Base-by-base conservation (phyloP, 2,888 invertebrate genomes). In the Machimus rusticus region DNA sequence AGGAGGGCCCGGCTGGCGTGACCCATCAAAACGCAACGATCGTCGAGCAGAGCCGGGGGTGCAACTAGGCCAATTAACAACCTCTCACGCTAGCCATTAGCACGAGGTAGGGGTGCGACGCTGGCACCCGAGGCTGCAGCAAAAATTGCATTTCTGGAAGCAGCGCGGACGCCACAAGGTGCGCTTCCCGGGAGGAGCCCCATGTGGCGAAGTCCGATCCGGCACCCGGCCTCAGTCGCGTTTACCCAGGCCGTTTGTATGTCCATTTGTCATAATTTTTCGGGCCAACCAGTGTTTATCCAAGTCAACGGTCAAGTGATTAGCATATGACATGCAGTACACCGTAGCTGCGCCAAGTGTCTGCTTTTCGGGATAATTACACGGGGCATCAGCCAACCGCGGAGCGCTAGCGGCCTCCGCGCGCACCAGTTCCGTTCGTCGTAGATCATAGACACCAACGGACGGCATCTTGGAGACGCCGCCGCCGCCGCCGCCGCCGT, bases 41-140 rank as follows among this genome's bases (percentile, higher is more conserved):
- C 55, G 77, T 57, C 77, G 78, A 77, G 31, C 34, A 78, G 39
- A 55, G 74, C 34, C n/a, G 51, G 77, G 77, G 86, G 86, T 78
- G 86, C 86, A 86, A 86, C 86, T 66, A 78, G 86, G 55, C 86
- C 86, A 86, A 86, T 86, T 86, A 86, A 86, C 86, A 86, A 57
- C 86, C 77, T 86, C 78, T 55, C 86, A 86, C 86, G 86, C 77
- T 57, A 81, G 66, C 66, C 66, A 66, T 66, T 51, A 51, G n/a
- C 51, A 51, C 51, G 66, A 28, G 66, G 66, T 12, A 23, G 66
- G 66, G 28, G 66, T 66, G 66, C 81, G 51, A 55, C 46, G 51
- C 8, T 66, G 2, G 9, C 31, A 28, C 5, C 66, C 23, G 23
- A 23, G 28, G 28, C 66, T 66, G 66, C 66, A 66, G 14, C 66